Evolutionary conservation across 2,888 invertebrate genomes (phyloP), one percentile per base, ranked within the genome.

Genomic region (Caenorhabditis imperialis): DNA sequence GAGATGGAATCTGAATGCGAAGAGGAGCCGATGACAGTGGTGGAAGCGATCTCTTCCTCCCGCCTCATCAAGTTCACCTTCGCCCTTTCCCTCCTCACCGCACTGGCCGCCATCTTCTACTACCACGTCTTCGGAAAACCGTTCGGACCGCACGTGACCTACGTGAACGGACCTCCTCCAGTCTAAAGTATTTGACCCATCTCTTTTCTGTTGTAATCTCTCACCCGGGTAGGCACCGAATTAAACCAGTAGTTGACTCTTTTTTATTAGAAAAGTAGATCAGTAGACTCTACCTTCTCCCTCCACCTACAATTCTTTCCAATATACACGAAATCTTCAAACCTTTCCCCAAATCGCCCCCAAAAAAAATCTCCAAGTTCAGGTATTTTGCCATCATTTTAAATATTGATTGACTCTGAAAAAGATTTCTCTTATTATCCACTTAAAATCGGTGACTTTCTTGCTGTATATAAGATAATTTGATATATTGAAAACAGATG

Each of bases 131-230:
- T 77, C 54, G 78, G 78, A 40, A 69, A 61, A 10, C 58, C 78
- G 25, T 83, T 81, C 63, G 83, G 83, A n/a, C 83, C 83, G 3
- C 83, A 83, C 60, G 48, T 83, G 5, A 76, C 78, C 20, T 83
- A 83, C 51, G 78, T 81, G 38, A 75, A 80, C 48, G 83, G 83
- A 40, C 81, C 82, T 47, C 83, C 83, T 3, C 83, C 83, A 38
- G 63, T 78, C 47, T 83, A 76, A 30, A 63, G 63, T 63, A 63
- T 65, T 63, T 16, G 14, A 6, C 16, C 42, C 16, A 16, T 20
- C 22, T 25, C n/a, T 16, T 47, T 18, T 48, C 22, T 63, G 54
- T 50, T 65, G 55, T 57, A 57, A 55, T 65, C 65, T 65, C 65
- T 44, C 25, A 50, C 57, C 55, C 65, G 65, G 65, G 65, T 65